A percentile compares a stretch with the other conserved stretches of the same genome.
These are phyloP conservation scores for Taeniopygia guttata DNA, from an alignment of 2,797 vertebrate genomes.

Conservation along the genomic window DNA sequence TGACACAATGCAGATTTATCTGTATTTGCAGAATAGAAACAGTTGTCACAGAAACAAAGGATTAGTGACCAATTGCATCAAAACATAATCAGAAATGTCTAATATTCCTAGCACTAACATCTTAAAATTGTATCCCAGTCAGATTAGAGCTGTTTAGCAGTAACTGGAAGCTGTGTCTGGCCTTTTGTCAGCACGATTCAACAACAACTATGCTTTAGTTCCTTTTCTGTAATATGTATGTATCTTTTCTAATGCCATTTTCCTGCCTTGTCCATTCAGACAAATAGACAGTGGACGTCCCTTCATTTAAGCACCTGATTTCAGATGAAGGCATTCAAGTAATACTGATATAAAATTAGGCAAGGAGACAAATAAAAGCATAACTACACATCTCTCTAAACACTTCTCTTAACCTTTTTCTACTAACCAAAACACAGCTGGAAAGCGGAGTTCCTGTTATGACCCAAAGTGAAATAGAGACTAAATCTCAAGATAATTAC, in stretches of 20 bases:
- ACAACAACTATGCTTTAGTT: not conserved
- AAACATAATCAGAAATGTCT: not conserved
- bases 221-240: not conserved
- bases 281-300: not conserved
- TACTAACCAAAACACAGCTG: not conserved
- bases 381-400: not conserved
- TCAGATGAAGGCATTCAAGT: not conserved
- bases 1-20: not conserved
- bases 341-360: not conserved
- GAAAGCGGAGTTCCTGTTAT: not conserved
- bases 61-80: not conserved
- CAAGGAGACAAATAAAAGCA: not conserved
- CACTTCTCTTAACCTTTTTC: not conserved
- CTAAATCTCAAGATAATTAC: not conserved
- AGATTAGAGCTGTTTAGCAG: not conserved
- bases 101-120: not conserved
- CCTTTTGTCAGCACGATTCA: not conserved
- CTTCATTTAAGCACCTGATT: not conserved
- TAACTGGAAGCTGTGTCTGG: not conserved
- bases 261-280: not conserved
- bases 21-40: not conserved
- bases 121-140: not conserved
- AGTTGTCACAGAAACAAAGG: not conserved
- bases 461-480: not conserved
- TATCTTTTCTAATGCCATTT: not conserved